Percentiles rank a stretch among this genome's conserved stretches.
These are phyloP conservation scores for Nasonia giraulti DNA, from an alignment of 1,140 invertebrate genomes.

Conservation along the genomic window DNA sequence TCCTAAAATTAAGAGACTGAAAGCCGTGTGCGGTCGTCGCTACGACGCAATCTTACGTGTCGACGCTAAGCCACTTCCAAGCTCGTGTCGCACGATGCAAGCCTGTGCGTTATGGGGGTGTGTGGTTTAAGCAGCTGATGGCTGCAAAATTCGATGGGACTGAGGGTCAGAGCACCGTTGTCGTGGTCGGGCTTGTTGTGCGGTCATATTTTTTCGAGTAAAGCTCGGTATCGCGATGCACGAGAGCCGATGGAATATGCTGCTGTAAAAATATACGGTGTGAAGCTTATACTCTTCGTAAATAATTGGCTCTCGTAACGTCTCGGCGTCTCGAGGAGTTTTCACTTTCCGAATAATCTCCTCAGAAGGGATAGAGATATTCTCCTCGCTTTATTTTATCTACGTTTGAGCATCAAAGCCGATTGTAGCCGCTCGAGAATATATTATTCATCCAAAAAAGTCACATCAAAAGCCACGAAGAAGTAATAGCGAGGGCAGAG, in stretches of 20 bases:
- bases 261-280: too few species aligned
- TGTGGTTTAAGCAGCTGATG: background rate
- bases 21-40: slow-evolving; percentile 46
- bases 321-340: too few species aligned
- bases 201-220: too few species aligned
- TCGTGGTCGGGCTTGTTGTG: too few species aligned
- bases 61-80: background rate
- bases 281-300: too few species aligned
- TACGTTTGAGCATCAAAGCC: slow-evolving; percentile 29
- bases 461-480: slow-evolving; percentile 30
- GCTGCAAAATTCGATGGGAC: background rate
- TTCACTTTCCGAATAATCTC: too few species aligned
- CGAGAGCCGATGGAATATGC: too few species aligned
- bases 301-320: too few species aligned
- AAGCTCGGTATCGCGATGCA: too few species aligned
- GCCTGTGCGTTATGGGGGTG: background rate
- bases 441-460: slow-evolving; percentile 44
- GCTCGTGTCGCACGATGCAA: background rate
- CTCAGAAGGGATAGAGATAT: background rate
- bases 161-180: too few species aligned
- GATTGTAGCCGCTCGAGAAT: slow-evolving; percentile 16
- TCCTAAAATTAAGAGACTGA: slow-evolving; percentile 64
- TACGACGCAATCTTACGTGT: slow-evolving; percentile 21
- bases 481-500: background rate
- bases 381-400: slow-evolving; percentile 2